Percentiles rank a stretch among this genome's conserved stretches.
Evolutionary conservation across 2,797 vertebrate genomes (phyloP).

Genomic region (Prionace glauca): DNA sequence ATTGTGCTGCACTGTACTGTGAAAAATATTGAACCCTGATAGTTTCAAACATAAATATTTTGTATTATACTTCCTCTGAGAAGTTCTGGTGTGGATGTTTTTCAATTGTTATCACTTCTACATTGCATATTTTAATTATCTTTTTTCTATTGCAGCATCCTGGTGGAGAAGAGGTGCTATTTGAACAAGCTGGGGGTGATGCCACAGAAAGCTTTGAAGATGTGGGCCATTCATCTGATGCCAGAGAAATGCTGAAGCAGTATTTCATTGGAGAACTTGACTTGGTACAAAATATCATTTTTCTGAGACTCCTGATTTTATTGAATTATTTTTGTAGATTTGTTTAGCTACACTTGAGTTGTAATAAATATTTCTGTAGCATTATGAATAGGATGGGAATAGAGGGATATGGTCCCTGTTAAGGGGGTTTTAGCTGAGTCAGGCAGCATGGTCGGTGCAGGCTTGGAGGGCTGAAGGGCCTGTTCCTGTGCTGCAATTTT

Average conservation of each 20-base stretch:
- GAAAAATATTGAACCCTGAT: not conserved
- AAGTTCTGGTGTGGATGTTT: not conserved
- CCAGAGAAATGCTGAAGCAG: conserved; percentile 84
- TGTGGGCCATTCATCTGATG: conserved; percentile 86
- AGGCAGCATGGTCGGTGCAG: too few species aligned
- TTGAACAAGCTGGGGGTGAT: conserved; percentile 83
- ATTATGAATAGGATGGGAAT: not conserved
- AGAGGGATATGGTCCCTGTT: too few species aligned
- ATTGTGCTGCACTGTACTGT: not conserved
- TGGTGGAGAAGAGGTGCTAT: conserved; percentile 86
- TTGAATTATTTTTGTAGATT: not conserved
- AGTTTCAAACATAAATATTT: not conserved
- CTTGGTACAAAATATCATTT: conserved; percentile 52
- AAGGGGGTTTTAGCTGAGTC: too few species aligned
- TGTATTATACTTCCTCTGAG: not conserved
- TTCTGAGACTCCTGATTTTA: not conserved
- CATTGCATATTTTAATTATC: not conserved
- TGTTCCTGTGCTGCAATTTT: too few species aligned
- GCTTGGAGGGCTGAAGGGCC: too few species aligned
- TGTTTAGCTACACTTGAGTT: not conserved
- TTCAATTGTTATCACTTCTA: not conserved
- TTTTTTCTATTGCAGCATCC: conserved; percentile 69
- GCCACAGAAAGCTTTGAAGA: conserved; percentile 92
- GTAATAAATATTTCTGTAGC: not conserved
- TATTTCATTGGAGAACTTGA: conserved; percentile 84